Evolutionary conservation across 2,797 vertebrate genomes (phyloP).

Genomic region (Gila robusta): DNA sequence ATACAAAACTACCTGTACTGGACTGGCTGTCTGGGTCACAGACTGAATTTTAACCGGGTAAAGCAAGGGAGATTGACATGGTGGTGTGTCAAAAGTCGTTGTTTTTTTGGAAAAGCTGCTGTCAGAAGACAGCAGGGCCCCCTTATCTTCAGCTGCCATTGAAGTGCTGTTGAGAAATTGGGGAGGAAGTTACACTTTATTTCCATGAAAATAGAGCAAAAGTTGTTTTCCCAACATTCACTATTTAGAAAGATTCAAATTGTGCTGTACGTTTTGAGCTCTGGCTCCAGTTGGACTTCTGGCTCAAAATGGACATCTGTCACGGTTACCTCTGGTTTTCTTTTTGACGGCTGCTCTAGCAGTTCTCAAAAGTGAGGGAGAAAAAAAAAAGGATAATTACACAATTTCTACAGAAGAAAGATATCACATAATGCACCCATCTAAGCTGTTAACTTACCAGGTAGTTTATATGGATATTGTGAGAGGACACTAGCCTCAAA

Average conservation of each 20-base stretch:
- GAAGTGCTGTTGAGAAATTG: conserved; percentile 23
- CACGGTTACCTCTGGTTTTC: conserved; percentile 1
- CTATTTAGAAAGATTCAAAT: neutral
- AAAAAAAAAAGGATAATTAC: neutral
- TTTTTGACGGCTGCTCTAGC: conserved; percentile 59
- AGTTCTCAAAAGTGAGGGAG: neutral
- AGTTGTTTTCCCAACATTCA: neutral
- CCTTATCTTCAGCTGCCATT: neutral
- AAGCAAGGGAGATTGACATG: conserved; percentile 32
- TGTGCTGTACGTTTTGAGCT: neutral
- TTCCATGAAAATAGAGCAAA: neutral
- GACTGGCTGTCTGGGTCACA: conserved; percentile 31
- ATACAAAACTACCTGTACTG: conserved; percentile 21
- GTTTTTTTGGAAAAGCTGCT: conserved; percentile 19
- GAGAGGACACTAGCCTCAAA: conserved; percentile 71
- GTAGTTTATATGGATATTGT: conserved; percentile 72
- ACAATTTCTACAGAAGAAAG: neutral
- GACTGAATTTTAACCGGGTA: conserved; percentile 1
- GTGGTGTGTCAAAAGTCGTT: neutral
- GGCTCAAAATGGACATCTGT: neutral
- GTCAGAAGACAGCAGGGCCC: conserved; percentile 6
- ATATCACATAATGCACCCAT: neutral
- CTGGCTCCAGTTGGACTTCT: neutral
- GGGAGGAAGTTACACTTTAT: neutral
- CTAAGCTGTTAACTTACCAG: conserved; percentile 70